Base-by-base conservation (phyloP, 2,888 invertebrate genomes). In the Hypena proboscidalis region DNA sequence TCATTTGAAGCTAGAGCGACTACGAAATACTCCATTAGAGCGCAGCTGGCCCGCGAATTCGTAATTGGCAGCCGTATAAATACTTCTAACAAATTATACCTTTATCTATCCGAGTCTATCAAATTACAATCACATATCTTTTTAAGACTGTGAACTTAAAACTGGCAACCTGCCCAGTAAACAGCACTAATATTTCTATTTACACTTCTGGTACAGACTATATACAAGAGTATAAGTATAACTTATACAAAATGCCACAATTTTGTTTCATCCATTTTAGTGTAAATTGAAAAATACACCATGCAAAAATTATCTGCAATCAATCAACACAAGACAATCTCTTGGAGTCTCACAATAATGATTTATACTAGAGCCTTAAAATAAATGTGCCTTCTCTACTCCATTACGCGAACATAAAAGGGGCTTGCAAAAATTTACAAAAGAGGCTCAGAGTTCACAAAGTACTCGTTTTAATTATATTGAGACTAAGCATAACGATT, bases 1-100 rank as follows among this genome's bases (percentile, higher is more conserved):
- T 83, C 83, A 84, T 85, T 86, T 86, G 75, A 81, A 85, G 82
- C 83, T 80, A 85, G 80, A 85, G 74, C 77, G 85, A 80, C 79
- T 84, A 82, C 83, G 73, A 77, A 84, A 83, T 83, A 81, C 83
- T 83, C 82, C 76, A 82, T 85, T 80, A 80, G 76, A 80, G 67
- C 79, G 64, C 86, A 86, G 85, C 80, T 84, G 86, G 75, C 69
- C 69, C 69, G 65, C 74, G 75, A 82, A 84, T 80, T 77, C 63
- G 78, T 84, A 83, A 83, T 85, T 82, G 77, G 80, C 70, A 70
- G 55, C 58, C 74, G 74, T 74, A 77, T 81, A 80, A 81, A 83
- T 80, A 83, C 77, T 75, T 77, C 66, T 63, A 57, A 46, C 55
- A 54, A 66, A 65, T 70, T 54, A 59, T 58, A 68, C 55, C 47